phyloP scores from a whole-genome alignment of 2,113 vertebrate genomes.

The Perognathus longimembris region DNA sequence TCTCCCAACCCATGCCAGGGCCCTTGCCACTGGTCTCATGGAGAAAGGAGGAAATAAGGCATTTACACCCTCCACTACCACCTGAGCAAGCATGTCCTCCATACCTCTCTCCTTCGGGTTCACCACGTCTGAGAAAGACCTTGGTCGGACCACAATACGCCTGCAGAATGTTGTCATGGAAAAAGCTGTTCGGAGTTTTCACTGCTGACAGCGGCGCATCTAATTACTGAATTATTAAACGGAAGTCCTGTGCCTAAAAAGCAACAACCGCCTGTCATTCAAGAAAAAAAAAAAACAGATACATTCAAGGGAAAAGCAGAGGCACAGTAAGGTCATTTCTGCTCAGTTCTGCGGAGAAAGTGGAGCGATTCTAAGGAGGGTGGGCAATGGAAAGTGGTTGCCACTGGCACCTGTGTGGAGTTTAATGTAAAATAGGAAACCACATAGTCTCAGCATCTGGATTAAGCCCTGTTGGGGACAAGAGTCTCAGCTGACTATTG shows the following conservation, averaged over 20 bases:
- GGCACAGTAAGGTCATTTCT: slow-evolving; percentile 28
- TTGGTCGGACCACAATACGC: slow-evolving; percentile 71
- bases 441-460: neutral
- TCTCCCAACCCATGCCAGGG: neutral
- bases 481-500: neutral
- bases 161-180: slow-evolving; percentile 73
- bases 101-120: slow-evolving; percentile 42
- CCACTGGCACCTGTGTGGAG: neutral
- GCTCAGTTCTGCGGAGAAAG: slow-evolving; percentile 3
- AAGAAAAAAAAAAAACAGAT: slow-evolving; percentile 44
- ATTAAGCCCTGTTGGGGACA: neutral
- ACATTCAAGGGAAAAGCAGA: slow-evolving; percentile 64
- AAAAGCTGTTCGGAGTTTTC: slow-evolving; percentile 82
- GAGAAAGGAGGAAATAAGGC: slow-evolving; percentile 58
- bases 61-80: neutral
- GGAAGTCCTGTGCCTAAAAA: slow-evolving; percentile 62
- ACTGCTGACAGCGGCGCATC: slow-evolving; percentile 80
- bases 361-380: slow-evolving; percentile 22
- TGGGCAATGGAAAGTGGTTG: slow-evolving; percentile 4
- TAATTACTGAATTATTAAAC: slow-evolving; percentile 85
- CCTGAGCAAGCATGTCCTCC: neutral
- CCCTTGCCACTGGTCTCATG: slow-evolving; percentile 7
- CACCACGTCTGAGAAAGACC: slow-evolving; percentile 71
- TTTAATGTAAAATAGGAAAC: neutral
- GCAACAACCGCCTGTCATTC: slow-evolving; percentile 58